Conservation (phyloP, 2,113 vertebrate genomes). For the Furnarius figulus region DNA sequence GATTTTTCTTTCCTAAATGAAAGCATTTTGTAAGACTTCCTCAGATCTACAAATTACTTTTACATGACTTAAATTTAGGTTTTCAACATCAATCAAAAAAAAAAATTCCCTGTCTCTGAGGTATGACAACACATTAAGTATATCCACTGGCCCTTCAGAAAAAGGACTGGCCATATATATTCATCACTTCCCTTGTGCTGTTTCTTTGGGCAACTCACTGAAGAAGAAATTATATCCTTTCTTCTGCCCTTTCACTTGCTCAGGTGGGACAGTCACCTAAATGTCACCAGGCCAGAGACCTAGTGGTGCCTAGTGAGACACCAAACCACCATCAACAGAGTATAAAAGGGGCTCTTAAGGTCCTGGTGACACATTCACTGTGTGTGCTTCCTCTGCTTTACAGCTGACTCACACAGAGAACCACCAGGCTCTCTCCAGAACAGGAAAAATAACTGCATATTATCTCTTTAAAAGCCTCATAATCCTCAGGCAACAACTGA, state of each 20-base stretch:
- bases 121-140: background rate
- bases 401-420: background rate
- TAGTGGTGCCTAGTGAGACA: background rate
- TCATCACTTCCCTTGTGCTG: background rate
- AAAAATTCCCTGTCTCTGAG: background rate
- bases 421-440: background rate
- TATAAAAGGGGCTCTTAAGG: background rate
- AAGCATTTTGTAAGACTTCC: background rate
- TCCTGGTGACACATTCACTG: background rate
- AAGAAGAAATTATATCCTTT: background rate
- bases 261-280: background rate
- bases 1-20: background rate
- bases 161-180: background rate
- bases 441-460: constrained; percentile 12
- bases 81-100: background rate
- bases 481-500: constrained; percentile 22
- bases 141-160: background rate
- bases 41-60: background rate
- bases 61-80: background rate
- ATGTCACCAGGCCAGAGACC: background rate
- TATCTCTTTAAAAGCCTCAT: constrained; percentile 29
- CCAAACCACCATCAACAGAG: background rate
- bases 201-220: background rate
- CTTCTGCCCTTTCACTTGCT: background rate
- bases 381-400: background rate